Evolutionary conservation across 2,113 vertebrate genomes (phyloP), one percentile per base, ranked within the genome.

Genomic region (Proterorhinus semilunaris): DNA sequence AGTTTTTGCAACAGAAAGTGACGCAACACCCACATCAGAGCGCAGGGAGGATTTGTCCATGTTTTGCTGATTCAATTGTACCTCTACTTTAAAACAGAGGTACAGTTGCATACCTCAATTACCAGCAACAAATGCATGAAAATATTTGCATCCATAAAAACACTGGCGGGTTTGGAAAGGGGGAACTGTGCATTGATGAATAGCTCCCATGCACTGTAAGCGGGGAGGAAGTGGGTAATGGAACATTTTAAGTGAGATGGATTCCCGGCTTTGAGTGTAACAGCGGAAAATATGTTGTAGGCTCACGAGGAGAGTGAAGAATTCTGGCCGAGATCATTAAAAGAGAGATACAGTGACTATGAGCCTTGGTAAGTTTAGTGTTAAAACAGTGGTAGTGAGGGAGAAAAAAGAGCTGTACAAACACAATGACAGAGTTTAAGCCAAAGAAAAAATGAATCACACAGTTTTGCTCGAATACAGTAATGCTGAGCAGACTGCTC

Each of bases 221-320:
- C 21, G 21, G 21, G 21, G 21, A 21, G 21, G 21, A 61, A 44
- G 58, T 45, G 12, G 43, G 36, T 63, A 47, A 17, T 48, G 45
- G 43, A 58, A 71, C 68, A 44, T 59, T 46, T 8, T 17, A 52
- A 66, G 57, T 47, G 12, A 61, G 47, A 79, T 72, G 50, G 58
- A 74, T 80, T 27, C 76, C 59, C 53, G 61, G 54, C 43, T 75
- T 80, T 76, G 42, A 71, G 45, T n/a, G 42, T 68, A 46, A 47
- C 68, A 58, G 62, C 80, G 81, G 67, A 85, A 86, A 86, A 78
- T 83, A 65, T 81, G 65, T 71, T 63, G 64, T 73, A 58, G 55
- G 46, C 55, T 69, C 44, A 10, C 55, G 48, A 21, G 70, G 58
- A 55, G 44, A 63, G 68, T 58, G 16, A 68, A 71, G 65, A 62